phyloP scores from a whole-genome alignment of 2,113 vertebrate genomes.

The Tragulus kanchil region DNA sequence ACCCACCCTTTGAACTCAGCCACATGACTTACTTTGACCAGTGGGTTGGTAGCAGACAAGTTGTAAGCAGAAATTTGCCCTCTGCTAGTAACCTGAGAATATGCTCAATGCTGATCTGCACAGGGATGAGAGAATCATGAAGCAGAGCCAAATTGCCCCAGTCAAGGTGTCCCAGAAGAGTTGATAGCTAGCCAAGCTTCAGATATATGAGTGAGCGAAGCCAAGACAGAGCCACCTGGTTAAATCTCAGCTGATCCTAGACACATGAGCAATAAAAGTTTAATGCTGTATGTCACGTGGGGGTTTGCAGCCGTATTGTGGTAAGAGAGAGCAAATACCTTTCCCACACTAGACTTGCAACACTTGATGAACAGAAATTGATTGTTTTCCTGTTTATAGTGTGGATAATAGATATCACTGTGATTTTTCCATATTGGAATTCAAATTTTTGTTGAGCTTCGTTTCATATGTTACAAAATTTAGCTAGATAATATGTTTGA shows the following conservation, averaged over 20 bases:
- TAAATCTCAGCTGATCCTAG: constrained; percentile 9
- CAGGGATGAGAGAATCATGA: not conserved
- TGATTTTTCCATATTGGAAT: not conserved
- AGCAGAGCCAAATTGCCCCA: not conserved
- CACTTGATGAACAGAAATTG: not conserved
- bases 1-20: not conserved
- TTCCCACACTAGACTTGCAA: not conserved
- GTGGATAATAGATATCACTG: not conserved
- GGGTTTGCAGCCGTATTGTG: constrained; percentile 8
- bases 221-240: constrained; percentile 21
- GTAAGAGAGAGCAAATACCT: not conserved
- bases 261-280: constrained; percentile 27
- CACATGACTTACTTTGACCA: not conserved
- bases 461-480: constrained; percentile 44
- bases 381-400: not conserved
- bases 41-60: not conserved
- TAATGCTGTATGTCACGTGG: not conserved
- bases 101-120: not conserved
- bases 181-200: constrained; percentile 34
- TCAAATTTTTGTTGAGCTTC: constrained; percentile 49
- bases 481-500: constrained; percentile 49
- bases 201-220: not conserved
- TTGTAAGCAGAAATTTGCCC: not conserved
- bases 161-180: not conserved
- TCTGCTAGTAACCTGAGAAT: not conserved